Evolutionary conservation across 2,113 vertebrate genomes (phyloP).

Genomic region (Phaetusa simplex): DNA sequence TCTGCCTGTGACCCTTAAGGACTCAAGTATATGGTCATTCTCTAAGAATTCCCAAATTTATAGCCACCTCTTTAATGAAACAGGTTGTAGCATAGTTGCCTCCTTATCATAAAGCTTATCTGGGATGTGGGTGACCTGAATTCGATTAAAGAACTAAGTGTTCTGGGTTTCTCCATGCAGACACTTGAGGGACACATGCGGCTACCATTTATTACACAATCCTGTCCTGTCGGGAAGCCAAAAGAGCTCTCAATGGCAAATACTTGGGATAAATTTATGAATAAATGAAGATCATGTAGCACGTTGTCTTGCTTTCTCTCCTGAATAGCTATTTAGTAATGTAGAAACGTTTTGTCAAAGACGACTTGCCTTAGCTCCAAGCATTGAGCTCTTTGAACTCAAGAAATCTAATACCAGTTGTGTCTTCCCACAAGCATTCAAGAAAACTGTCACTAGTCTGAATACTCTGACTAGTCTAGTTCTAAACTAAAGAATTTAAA

Average conservation of each 20-base stretch:
- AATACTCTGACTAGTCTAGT: neutral
- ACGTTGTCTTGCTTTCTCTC: neutral
- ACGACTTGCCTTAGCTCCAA: neutral
- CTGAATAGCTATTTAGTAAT: neutral
- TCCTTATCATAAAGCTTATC: neutral
- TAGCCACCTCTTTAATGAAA: neutral
- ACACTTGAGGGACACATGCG: neutral
- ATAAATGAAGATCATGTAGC: neutral
- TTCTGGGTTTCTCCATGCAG: neutral
- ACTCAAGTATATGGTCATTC: neutral
- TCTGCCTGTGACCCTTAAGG: neutral
- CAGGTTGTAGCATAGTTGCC: neutral
- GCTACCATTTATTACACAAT: neutral
- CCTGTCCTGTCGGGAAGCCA: neutral
- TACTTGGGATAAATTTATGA: neutral
- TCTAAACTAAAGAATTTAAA: neutral
- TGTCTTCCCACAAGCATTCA: neutral
- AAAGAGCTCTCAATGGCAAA: neutral
- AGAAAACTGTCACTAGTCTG: neutral
- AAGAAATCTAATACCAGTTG: neutral
- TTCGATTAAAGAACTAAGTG: neutral
- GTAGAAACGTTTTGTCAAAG: neutral
- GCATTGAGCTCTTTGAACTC: neutral
- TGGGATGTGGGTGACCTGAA: neutral
- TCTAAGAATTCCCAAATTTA: neutral